These are phyloP conservation scores for Pteronotus mesoamericanus DNA, from an alignment of 2,797 vertebrate genomes.

Conservation along the genomic window DNA sequence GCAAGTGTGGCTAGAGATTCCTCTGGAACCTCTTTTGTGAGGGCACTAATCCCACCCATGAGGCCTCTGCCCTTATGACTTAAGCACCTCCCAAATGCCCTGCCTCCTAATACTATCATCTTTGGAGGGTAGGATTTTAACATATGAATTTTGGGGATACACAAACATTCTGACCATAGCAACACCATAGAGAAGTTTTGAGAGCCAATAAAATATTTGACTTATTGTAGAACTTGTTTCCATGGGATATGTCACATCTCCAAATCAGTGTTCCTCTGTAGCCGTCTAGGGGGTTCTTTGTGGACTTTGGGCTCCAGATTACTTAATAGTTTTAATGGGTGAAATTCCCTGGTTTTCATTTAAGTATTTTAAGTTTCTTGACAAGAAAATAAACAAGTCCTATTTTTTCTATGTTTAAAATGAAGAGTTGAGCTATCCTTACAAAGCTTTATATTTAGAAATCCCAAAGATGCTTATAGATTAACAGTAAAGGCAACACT, in stretches of 20 bases:
- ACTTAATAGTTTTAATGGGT: background rate
- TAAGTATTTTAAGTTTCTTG: background rate
- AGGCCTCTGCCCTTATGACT: background rate
- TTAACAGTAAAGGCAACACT: background rate
- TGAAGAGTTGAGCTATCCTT: background rate
- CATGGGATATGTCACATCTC: background rate
- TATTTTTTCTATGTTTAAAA: slow-evolving; percentile 33
- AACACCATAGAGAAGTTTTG: background rate
- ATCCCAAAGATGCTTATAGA: background rate
- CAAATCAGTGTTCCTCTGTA: background rate
- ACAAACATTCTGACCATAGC: background rate
- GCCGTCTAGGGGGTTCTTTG: background rate
- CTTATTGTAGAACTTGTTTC: background rate
- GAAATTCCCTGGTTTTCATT: background rate
- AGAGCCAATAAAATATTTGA: background rate
- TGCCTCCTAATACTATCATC: background rate
- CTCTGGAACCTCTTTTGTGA: background rate
- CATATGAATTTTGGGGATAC: background rate
- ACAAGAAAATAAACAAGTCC: background rate
- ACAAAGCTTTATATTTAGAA: background rate
- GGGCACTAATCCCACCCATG: background rate
- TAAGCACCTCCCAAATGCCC: background rate
- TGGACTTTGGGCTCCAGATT: background rate
- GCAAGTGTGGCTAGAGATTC: background rate
- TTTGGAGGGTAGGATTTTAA: background rate